Evolutionary conservation across 1,140 invertebrate species (phyloP), one percentile per base, ranked within the genome.

Genomic region (Lasioglossum albipes): DNA sequence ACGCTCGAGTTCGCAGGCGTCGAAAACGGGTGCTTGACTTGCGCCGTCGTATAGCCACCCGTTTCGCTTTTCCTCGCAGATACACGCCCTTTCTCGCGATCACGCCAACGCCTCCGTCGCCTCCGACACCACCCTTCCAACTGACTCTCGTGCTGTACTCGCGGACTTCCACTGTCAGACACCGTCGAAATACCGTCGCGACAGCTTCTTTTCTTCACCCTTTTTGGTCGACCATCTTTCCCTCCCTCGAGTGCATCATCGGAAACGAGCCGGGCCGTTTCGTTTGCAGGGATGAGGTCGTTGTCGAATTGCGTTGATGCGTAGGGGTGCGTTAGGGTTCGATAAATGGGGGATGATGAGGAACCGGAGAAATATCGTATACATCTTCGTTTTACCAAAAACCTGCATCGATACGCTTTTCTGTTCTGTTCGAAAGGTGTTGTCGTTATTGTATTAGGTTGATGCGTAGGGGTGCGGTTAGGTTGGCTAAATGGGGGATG

Each of bases 1-100:
- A 64, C 78, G 82, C 72, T 86, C 89, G 84, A 85, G 84, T 90
- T 84, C 89, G 90, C 89, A 90, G 84, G 90, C 91, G 88, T 88
- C 83, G 77, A 77, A 83, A 87, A 81, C 84, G 77, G 82, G 75
- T 31, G 75, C 68, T 75, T 85, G 89, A 87, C 79, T 87, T 86
- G 86, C 82, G 82, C 85, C 81, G 79, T 84, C 79, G 67, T 57
- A 61, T n/a, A 36, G 36, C 72, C 75, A 84, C 71, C 83, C 85
- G 79, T 75, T 83, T 79, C 84, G 84, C 76, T 84, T 84, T 85
- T 62, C 81, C 80, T 74, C 70, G 68, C 36, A 84, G 81, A 89
- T 89, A 87, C 84, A 85, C 75, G 62, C 79, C 86, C 85, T 84
- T 82, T 76, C 59, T 67, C 57, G 57, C 61, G 59, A 52, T 61